Base-by-base conservation (phyloP, 2,888 invertebrate species). In the Scaptodrosophila latifasciaeformis region DNA sequence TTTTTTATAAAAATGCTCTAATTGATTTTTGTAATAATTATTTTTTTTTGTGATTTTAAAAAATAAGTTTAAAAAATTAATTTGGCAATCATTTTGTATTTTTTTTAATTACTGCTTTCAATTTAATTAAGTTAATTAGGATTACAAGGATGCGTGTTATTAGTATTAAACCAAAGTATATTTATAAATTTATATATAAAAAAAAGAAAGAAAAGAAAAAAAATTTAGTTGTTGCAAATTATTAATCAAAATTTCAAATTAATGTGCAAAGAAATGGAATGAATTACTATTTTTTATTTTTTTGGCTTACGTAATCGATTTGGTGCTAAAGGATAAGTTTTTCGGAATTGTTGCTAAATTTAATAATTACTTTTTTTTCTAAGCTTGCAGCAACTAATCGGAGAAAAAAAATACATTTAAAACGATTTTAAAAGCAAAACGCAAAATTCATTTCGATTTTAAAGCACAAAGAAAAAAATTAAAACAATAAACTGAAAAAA, bases 11-110 rank as follows among this genome's bases (percentile, higher is more conserved):
- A n/a, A n/a, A n/a, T n/a, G n/a, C n/a, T n/a, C n/a, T n/a, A n/a
- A n/a, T n/a, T n/a, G n/a, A n/a, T n/a, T 64, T 54, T 64, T 51
- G 57, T 49, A 61, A 24, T 24, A 24, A 5, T 24, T 74, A 56
- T 62, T 66, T 62, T 78, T 72, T 72, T 76, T 79, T 72, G 72
- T 72, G 72, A 72, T 72, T 76, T 72, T 72, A n/a, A n/a, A n/a
- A n/a, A n/a, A n/a, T n/a, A n/a, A 58, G 62, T 59, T 50, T 68
- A 76, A 62, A 21, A 52, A 49, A n/a, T n/a, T n/a, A n/a, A n/a
- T n/a, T n/a, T 27, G 40, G 17, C 40, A 40, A 49, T 42, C 44
- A 30, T 44, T 49, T 39, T 55, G n/a, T 43, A 43, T 44, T 62
- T 45, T 44, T 59, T 55, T 62, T 6, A 50, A 46, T 43, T 49